Conservation (phyloP, 64 coral and sea anemone genomes). For the Pocillopora verrucosa region DNA sequence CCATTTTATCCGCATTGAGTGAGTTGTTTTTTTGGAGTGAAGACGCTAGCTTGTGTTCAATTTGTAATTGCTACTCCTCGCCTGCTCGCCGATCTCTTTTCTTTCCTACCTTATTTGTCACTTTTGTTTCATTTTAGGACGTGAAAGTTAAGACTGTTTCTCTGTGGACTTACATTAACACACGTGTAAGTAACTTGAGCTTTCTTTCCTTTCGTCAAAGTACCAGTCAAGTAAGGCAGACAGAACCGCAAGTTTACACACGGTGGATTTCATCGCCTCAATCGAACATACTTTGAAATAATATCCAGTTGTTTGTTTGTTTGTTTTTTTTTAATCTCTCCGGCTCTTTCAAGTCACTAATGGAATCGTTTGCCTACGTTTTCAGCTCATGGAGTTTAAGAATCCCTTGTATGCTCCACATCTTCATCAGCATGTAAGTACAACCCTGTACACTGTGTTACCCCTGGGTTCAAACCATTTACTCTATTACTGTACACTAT, state of each 20-base stretch:
- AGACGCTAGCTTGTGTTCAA: not conserved
- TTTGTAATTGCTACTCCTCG: not conserved
- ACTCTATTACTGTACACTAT: too few species aligned
- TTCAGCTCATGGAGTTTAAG: conserved; percentile 68
- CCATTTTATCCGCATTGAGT: not conserved
- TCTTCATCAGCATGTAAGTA: conserved; percentile 86
- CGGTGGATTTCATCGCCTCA: too few species aligned
- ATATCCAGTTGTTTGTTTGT: not conserved
- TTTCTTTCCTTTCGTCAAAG: not conserved
- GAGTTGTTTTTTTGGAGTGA: not conserved
- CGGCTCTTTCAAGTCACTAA: too few species aligned
- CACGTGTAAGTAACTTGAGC: conserved; percentile 54
- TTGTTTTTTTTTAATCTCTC: not conserved
- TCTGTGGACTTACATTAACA: conserved; percentile 90
- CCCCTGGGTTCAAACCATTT: not conserved
- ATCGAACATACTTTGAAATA: too few species aligned
- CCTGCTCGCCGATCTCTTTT: not conserved
- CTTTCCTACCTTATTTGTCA: too few species aligned
- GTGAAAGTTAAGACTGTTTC: conserved; percentile 78
- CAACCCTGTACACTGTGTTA: not conserved
- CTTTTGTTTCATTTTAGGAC: conserved; percentile 56
- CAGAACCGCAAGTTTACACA: too few species aligned
- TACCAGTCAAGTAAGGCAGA: too few species aligned
- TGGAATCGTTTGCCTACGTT: not conserved
- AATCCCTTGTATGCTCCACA: conserved; percentile 95